Conservation (phyloP, 2,113 vertebrate genomes). For the Pitta sordida region DNA sequence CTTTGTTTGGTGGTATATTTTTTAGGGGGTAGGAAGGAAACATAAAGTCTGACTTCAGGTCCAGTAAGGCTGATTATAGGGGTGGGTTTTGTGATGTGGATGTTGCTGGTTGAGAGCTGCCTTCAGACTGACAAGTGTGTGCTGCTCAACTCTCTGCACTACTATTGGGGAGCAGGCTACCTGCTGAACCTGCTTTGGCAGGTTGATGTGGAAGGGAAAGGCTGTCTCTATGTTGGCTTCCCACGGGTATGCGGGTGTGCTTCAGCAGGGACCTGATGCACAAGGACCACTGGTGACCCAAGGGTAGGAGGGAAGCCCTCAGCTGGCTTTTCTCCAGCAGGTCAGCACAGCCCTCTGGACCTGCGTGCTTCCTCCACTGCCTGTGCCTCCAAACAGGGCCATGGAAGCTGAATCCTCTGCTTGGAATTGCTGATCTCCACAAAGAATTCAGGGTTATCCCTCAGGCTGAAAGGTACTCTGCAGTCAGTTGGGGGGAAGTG, state of each 20-base stretch:
- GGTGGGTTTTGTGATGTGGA: neutral
- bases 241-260: neutral
- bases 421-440: neutral
- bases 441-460: neutral
- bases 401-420: neutral
- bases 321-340: neutral
- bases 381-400: neutral
- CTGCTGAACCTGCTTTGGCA: neutral
- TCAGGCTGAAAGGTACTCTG: neutral
- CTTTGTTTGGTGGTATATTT: neutral
- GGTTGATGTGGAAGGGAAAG: neutral
- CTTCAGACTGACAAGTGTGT: neutral
- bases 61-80: neutral
- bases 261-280: neutral
- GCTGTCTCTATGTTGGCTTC: neutral
- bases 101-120: neutral
- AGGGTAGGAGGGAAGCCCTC: neutral
- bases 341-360: neutral
- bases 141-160: neutral
- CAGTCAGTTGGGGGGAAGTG: neutral
- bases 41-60: neutral
- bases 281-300: neutral
- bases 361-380: neutral
- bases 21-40: neutral
- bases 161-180: neutral